phyloP scores from a whole-genome alignment of 1,140 invertebrate genomes.

The Hesperophylax magnus region DNA sequence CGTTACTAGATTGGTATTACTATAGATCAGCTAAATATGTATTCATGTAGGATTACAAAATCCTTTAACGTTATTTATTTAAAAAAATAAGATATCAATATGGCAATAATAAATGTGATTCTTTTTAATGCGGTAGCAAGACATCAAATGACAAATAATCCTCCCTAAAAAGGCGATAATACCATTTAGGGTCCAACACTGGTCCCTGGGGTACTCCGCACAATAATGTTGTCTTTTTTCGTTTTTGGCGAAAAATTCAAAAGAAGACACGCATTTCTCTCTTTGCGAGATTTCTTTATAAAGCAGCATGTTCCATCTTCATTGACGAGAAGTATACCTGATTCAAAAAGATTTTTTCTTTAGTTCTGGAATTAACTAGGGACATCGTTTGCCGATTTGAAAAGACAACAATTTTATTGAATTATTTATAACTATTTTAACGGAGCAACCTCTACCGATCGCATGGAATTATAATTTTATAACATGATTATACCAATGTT shows the following conservation, averaged over 20 bases:
- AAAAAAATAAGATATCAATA: constrained; percentile 35
- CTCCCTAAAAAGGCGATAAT: constrained; percentile 53
- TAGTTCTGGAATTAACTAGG: not conserved
- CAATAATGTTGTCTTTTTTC: constrained; percentile 2
- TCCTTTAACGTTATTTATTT: constrained; percentile 26
- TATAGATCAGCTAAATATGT: no score
- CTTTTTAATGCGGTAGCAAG: constrained; percentile 14
- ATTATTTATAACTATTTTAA: no score
- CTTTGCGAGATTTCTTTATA: constrained; percentile 1
- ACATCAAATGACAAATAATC: constrained; percentile 54
- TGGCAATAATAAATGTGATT: constrained; percentile 3
- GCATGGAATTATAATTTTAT: no score
- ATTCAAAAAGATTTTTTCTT: constrained; percentile 4
- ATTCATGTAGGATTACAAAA: not conserved
- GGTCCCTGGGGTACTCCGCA: not conserved
- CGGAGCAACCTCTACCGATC: no score
- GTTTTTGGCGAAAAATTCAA: not conserved
- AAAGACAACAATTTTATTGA: no score
- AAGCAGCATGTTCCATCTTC: not conserved
- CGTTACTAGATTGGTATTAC: not conserved
- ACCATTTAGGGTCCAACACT: constrained; percentile 46
- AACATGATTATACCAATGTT: no score
- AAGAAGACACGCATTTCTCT: not conserved
- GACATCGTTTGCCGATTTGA: not conserved
- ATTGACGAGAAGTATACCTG: not conserved